Evolutionary conservation across 2,888 invertebrate genomes (phyloP).

Genomic region (Amphipoea oculea): DNA sequence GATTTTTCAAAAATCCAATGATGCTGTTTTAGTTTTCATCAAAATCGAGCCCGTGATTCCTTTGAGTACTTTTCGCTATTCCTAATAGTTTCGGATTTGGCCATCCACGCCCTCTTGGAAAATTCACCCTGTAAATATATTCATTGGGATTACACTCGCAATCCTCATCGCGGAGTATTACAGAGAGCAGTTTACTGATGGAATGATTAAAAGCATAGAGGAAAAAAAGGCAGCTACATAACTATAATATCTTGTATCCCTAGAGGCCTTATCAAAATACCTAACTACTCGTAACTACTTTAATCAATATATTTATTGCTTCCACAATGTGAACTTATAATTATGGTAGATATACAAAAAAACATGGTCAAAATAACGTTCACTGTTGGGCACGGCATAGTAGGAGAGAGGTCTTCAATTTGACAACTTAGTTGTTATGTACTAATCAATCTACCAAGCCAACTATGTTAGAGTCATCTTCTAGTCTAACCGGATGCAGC

Average conservation of each 20-base stretch:
- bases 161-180: neutral
- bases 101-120: no score
- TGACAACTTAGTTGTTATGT: neutral
- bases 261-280: neutral
- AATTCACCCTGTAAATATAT: neutral
- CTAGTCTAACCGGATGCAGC: neutral
- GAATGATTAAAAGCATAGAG: neutral
- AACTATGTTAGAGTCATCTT: neutral
- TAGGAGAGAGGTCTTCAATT: neutral
- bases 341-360: neutral
- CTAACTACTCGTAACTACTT: neutral
- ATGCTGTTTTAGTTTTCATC: no score
- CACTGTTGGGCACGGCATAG: neutral
- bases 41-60: no score
- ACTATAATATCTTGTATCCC: neutral
- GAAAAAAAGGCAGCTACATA: no score
- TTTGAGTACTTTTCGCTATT: no score
- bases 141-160: constrained; percentile 5
- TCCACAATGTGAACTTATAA: neutral
- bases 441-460: neutral
- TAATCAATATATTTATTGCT: neutral
- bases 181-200: neutral
- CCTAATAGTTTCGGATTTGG: no score
- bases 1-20: no score
- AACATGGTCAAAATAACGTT: neutral